These are phyloP conservation scores for Hirtodrosophila histrioides DNA, from an alignment of 2,888 invertebrate genomes.

Conservation along the genomic window DNA sequence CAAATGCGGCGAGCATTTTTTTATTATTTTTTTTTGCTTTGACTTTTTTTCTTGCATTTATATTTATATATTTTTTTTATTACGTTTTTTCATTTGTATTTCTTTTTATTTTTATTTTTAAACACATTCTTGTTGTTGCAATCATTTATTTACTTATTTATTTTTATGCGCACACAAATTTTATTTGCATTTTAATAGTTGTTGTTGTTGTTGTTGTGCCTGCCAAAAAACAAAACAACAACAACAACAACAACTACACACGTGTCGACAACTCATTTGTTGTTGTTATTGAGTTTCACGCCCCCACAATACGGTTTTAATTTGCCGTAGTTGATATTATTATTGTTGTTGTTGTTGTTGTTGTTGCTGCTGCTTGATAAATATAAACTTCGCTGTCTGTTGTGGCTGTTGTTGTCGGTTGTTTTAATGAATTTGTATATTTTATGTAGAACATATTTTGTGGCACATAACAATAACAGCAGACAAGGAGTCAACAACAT, in stretches of 20 bases:
- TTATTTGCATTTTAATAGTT: conserved; percentile 25
- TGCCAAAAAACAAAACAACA: too few species aligned
- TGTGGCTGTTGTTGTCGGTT: conserved; percentile 44
- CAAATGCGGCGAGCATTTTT: conserved; percentile 34
- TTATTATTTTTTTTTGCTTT: conserved; percentile 3
- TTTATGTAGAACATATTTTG: conserved; percentile 63
- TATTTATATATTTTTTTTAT: conserved; percentile 8
- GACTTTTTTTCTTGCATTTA: conserved; percentile 2
- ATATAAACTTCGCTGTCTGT: conserved; percentile 47
- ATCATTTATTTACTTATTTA: conserved; percentile 17
- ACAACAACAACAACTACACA: conserved; percentile 18
- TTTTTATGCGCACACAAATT: not conserved
- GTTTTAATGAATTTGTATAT: conserved; percentile 69
- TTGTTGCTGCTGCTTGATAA: conserved; percentile 28
- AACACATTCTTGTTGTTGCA: conserved; percentile 1
- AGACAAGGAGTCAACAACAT: conserved; percentile 27
- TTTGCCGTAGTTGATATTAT: conserved; percentile 32
- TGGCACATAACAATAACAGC: conserved; percentile 28
- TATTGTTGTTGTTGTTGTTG: conserved; percentile 17
- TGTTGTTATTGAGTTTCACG: conserved; percentile 25
- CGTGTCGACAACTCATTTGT: conserved; percentile 19
- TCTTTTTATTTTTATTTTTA: not conserved
- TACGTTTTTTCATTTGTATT: conserved; percentile 10
- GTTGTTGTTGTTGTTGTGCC: not conserved
- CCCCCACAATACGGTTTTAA: conserved; percentile 47